Conservation (phyloP, 2,113 vertebrate genomes). For the Falco punctatus region DNA sequence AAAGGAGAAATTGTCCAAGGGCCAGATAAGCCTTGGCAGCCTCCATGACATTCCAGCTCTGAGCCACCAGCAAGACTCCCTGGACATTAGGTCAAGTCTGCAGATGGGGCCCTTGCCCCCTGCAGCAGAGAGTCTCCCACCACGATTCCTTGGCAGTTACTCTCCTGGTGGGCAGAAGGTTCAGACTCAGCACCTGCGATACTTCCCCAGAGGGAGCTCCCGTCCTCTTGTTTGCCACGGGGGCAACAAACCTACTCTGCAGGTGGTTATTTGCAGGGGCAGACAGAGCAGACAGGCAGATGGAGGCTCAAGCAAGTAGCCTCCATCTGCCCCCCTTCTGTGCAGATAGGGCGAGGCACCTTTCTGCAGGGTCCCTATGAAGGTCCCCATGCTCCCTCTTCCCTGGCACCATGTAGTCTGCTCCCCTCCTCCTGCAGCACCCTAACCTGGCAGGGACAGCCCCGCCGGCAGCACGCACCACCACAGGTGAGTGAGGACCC, state of each 20-base stretch:
- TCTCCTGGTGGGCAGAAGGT: background rate
- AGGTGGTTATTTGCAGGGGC: background rate
- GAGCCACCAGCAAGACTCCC: background rate
- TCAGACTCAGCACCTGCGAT: background rate
- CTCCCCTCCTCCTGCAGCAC: background rate
- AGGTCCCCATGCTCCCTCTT: background rate
- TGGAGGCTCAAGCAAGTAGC: background rate
- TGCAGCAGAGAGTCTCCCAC: background rate
- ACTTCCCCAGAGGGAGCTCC: background rate
- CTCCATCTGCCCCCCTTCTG: background rate
- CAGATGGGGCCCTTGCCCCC: background rate
- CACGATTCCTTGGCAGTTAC: rapidly evolving
- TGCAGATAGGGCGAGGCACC: background rate
- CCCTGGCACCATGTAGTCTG: background rate
- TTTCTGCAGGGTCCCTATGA: background rate
- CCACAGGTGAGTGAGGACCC: background rate
- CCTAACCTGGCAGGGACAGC: background rate
- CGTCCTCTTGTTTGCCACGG: background rate
- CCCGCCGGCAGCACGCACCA: background rate
- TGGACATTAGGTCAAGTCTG: background rate
- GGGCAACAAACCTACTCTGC: background rate
- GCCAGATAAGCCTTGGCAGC: background rate
- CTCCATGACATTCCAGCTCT: background rate
- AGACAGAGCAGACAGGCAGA: background rate
- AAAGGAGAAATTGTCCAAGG: background rate